Base-by-base conservation (phyloP, 2,888 invertebrate species). In the Macaria notata region DNA sequence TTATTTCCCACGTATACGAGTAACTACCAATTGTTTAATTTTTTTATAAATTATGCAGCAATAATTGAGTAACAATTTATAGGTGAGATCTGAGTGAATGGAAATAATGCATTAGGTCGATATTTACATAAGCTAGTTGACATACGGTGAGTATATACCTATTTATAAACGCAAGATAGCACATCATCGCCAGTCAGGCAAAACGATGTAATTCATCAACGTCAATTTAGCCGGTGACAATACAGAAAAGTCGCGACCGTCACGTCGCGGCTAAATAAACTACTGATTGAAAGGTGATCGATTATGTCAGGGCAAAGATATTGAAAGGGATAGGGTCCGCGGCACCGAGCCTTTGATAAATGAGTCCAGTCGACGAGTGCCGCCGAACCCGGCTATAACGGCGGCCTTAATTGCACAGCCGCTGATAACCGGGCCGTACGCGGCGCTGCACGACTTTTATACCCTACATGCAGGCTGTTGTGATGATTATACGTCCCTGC, bases 221-320 rank as follows among this genome's bases (percentile, higher is more conserved):
- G 72, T 73, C 72, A 65, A 72, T 75, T 65, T 62, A 68, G 57
- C 61, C 63, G 59, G 56, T 68, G 68, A 70, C 68, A 71, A 72
- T 68, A 63, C 57, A 69, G 67, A 77, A 74, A 76, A 74, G 76
- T 69, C 64, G 67, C 51, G 59, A 60, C 58, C 59, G 57, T 58
- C 66, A 61, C 61, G 55, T 56, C 55, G 57, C 61, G 61, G 68
- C 63, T 68, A 70, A 72, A 65, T 69, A 68, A 76, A 75, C 68
- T 71, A 64, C 68, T 70, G 73, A 79, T 78, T 76, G 77, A 77
- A 77, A 74, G 62, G 67, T 74, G 74, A 82, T 79, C 72, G 74
- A 79, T 77, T 75, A 66, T 68, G 65, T 65, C 70, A 69, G 70
- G 64, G 65, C 58, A 63, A 66, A 70, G 65, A 65, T 69, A 70